Evolutionary conservation across 1,140 invertebrate species (phyloP), one percentile per base, ranked within the genome.

Genomic region (Whitmania pigra): DNA sequence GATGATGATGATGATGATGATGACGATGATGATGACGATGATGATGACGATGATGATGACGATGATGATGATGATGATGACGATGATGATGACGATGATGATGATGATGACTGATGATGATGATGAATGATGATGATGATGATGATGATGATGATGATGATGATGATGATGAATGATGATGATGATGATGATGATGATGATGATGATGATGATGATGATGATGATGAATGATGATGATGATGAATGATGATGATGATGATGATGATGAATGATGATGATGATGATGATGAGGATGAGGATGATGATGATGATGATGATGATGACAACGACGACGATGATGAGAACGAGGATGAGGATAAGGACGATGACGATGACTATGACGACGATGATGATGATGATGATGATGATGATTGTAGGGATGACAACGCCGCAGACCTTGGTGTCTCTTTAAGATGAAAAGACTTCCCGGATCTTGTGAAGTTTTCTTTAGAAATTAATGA

Each of bases 401-500:
- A 57, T 5, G 20, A 25, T 9, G 54, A n/a, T n/a, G n/a, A n/a
- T n/a, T n/a, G n/a, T n/a, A n/a, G n/a, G n/a, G n/a, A n/a, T 5
- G 20, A 63, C 29, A 13, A 25, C 57, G 57, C 7, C 6, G 29
- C 0, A 13, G 57, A 25, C 29, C 5, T 5, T 22, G n/a, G 17
- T 60, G 27, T 60, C 55, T 60, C n/a, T 17, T 17, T 22, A 60
- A 60, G n/a, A n/a, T 22, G 27, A 60, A 60, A 60, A 17, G n/a
- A 60, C 4, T 60, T 60, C 55, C 27, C 27, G 55, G 27, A 60
- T 60, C 27, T 60, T 60, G 55, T 60, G n/a, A 60, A 27, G 27
- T 60, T 60, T 60, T 60, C n/a, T 17, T 22, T 60, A 43, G 40
- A 43, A 43, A 43, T 43, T 43, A 43, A 43, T 43, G 40, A 43